A percentile compares a stretch with the other conserved stretches of the same genome.
Conservation (phyloP, 2,888 invertebrate species). For the Acrobasis repandana region DNA sequence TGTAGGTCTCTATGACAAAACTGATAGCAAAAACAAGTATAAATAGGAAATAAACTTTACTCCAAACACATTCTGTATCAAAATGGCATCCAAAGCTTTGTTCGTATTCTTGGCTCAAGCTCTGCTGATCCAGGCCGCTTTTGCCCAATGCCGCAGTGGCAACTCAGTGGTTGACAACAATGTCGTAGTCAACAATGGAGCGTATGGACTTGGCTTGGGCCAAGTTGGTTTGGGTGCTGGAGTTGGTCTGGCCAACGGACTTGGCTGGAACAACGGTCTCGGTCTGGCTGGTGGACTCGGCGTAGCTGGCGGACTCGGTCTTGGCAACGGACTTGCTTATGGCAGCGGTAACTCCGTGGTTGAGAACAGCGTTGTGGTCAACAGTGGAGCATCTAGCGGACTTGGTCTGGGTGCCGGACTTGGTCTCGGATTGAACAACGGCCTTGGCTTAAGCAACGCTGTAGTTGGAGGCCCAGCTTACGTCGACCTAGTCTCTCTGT, state of each 20-base stretch:
- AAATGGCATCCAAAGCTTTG: constrained; percentile 7
- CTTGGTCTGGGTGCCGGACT: neutral
- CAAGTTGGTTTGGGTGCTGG: neutral
- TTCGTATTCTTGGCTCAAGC: constrained; percentile 19
- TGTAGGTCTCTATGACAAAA: constrained; percentile 9
- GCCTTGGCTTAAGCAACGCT: neutral
- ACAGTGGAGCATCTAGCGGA: constrained; percentile 1
- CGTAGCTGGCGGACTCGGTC: neutral
- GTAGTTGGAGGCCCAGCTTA: neutral
- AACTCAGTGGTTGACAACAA: constrained; percentile 27
- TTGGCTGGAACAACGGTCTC: neutral
- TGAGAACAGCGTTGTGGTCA: constrained; percentile 14
- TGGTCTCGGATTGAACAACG: neutral
- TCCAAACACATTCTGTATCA: neutral
- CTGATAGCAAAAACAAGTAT: neutral
- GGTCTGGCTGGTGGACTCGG: constrained; percentile 19
- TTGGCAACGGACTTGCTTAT: neutral
- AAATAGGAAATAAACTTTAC: neutral
- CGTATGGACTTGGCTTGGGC: neutral
- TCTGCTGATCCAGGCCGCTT: constrained; percentile 29
- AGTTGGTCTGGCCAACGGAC: neutral
- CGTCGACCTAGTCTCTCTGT: constrained; percentile 10
- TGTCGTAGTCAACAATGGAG: constrained; percentile 17
- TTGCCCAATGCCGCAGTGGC: constrained; percentile 32
- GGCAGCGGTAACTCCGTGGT: constrained; percentile 3